Evolutionary conservation across 64 coral and sea anemone genomes (phyloP), one percentile per base, ranked within the genome.

Genomic region (Stichodactyla mertensii): DNA sequence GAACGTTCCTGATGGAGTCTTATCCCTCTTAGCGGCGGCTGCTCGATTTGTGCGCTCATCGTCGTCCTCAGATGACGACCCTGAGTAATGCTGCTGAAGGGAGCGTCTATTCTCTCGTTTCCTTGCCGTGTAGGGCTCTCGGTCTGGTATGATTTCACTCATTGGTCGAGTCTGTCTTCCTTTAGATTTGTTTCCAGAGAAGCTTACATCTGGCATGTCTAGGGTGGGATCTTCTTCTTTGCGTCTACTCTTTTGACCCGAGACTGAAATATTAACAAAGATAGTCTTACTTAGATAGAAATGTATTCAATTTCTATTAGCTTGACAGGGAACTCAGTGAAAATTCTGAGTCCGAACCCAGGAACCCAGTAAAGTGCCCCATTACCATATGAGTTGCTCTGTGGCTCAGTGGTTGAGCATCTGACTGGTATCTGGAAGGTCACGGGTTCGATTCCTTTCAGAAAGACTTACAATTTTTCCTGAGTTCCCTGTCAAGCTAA

Each of bases 41-140:
- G 16, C 31, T 59, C 86, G 80, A n/a, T 95, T 99, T 4, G 97
- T 99, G 28, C 64, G 67, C 86, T 99, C 97, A n/a, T 99, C 97
- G 9, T 99, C 97, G 16, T 99, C 97, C 81, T 94, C 88, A 1
- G 97, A 95, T 2, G 93, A 95, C 2, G 93, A 92, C 0, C 91
- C 93, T n/a, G 86, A 85, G 78, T 97, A 93, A 0, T 70, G 64
- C 57, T 87, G 88, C 56, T 93, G 94, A 12, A 97, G 85, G 6
- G 94, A 97, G 15, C 78, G 70, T 36, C 94, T 78, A 52, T 97
- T 92, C 12, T 92, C 94, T 28, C 82, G 88, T 26, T 87, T 89
- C 54, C 89, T 91, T 59, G 92, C 84, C 5, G 89, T 88, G 91
- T 97, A 92, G 4, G 90, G 90, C 58, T 69, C 79, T 18, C 85